phyloP scores from a whole-genome alignment of 2,888 invertebrate genomes.

The Griposia aprilina region DNA sequence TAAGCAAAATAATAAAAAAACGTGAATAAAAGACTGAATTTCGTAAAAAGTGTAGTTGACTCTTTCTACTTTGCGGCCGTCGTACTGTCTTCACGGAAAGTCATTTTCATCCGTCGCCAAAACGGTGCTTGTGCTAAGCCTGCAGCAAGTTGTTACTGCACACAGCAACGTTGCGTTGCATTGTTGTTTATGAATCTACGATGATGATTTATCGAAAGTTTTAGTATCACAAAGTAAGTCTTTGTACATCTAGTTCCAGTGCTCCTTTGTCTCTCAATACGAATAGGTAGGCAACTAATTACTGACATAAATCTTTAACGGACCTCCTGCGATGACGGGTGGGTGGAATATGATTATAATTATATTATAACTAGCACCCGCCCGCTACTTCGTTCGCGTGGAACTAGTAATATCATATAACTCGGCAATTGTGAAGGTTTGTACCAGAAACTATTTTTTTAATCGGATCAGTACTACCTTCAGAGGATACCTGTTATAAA shows the following conservation, averaged over 20 bases:
- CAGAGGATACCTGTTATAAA: not conserved
- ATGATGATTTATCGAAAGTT: not conserved
- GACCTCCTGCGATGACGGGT: constrained; percentile 36
- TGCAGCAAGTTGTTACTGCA: not conserved
- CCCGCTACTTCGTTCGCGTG: not conserved
- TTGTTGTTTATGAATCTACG: not conserved
- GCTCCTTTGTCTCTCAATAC: constrained; percentile 25
- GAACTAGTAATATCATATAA: no score
- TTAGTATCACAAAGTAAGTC: not conserved
- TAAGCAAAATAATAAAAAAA: no score
- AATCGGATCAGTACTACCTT: no score
- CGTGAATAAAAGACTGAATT: no score
- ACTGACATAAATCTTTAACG: constrained; percentile 59
- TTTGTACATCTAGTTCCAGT: not conserved
- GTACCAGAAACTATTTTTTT: not conserved
- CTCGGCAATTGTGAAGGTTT: not conserved
- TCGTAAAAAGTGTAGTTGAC: no score
- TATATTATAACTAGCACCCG: no score
- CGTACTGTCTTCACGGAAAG: no score
- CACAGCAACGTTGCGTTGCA: not conserved
- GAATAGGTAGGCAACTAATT: constrained; percentile 37
- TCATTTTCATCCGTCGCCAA: no score
- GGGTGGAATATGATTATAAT: constrained; percentile 24
- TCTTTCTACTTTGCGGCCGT: no score
- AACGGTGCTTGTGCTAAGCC: no score